These are phyloP conservation scores for Hemistola chrysoprasaria DNA, from an alignment of 2,888 invertebrate genomes.

Conservation along the genomic window DNA sequence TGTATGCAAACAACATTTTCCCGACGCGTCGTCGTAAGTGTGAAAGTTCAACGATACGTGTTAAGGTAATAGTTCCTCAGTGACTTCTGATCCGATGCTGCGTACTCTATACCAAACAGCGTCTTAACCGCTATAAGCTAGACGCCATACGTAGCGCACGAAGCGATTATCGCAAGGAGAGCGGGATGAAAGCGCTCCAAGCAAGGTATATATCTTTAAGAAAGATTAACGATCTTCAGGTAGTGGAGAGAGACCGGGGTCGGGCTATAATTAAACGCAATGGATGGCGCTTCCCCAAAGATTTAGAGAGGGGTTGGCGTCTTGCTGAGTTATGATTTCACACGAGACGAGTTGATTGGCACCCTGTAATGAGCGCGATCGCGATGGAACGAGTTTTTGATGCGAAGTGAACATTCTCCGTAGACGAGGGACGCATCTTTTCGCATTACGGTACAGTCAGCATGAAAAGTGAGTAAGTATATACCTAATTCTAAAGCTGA, in stretches of 20 bases:
- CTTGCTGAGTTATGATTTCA: slow-evolving; percentile 79
- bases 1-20: no score
- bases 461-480: no score
- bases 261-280: slow-evolving; percentile 80
- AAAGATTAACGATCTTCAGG: slow-evolving; percentile 81
- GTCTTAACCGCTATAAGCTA: slow-evolving; percentile 44
- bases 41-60: no score
- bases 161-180: slow-evolving; percentile 68
- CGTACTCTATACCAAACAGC: slow-evolving; percentile 34
- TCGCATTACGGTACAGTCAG: no score
- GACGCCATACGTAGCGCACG: slow-evolving; percentile 46
- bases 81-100: slow-evolving; percentile 35
- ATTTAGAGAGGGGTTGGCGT: slow-evolving; percentile 75
- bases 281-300: slow-evolving; percentile 76
- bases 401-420: slow-evolving; percentile 34
- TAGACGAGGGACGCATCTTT: slow-evolving; percentile 6
- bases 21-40: no score
- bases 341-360: slow-evolving; percentile 73
- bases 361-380: slow-evolving; percentile 62
- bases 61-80: no score
- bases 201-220: slow-evolving; percentile 78
- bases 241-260: slow-evolving; percentile 65
- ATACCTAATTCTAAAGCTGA: no score
- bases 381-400: slow-evolving; percentile 58
- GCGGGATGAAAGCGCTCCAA: slow-evolving; percentile 56